Base-by-base conservation (phyloP, 2,888 invertebrate genomes). In the Arctia plantaginis region DNA sequence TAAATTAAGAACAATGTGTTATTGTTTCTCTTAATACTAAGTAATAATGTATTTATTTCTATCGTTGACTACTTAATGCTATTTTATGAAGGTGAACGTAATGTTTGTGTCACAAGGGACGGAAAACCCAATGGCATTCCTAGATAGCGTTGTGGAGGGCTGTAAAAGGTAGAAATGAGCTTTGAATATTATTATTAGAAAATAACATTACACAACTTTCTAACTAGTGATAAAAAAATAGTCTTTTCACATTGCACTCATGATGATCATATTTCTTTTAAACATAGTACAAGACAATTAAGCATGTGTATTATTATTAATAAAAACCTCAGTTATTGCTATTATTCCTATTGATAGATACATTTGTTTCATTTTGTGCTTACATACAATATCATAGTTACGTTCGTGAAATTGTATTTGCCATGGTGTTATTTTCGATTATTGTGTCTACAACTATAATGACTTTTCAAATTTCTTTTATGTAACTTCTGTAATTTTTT, bases 1-100 rank as follows among this genome's bases (percentile, higher is more conserved):
- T 70, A 68, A 62, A 72, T 68, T 72, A 44, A 72, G 72, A 72
- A 72, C 68, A 74, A 74, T 72, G 71, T 23, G 62, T 71, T 68
- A 75, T 72, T 72, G 55, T 75, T 69, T 68, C 47, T 71, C 30
- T 41, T 66, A 59, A 70, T 59, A 51, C 55, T 41, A 59, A 70
- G 20, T 74, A 66, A 69, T 30, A 66, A 71, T 47, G 64, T 69
- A 74, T 64, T 67, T 59, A 71, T 74, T 67, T 33, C 41, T 47
- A 66, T 69, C 18, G 20, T 62, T 8, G 20, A 62, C 62, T 71
- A 33, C 39, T 23, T 41, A 71, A 69, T 59, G 33, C n/a, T 47
- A 33, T 66, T 47, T 30, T 55, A 41, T 41, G 23, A 44, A 23
- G 4, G 51, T 41, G n/a, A 67, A 10, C 47, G 30, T 41, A 41